These are phyloP conservation scores for Baryphthengus martii DNA, from an alignment of 2,113 vertebrate species.

Conservation along the genomic window DNA sequence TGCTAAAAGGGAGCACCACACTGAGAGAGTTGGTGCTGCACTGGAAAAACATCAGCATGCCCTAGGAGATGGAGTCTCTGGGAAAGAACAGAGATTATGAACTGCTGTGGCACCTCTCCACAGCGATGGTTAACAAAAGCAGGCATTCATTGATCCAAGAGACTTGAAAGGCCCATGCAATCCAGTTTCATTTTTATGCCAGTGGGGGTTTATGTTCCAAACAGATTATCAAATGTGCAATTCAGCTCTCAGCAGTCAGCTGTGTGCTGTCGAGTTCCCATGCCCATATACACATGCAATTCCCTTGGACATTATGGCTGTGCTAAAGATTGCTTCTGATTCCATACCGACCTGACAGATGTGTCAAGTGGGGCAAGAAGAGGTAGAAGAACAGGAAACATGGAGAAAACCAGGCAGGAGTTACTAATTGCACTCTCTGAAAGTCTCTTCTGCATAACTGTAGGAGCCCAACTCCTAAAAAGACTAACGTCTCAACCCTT, in stretches of 20 bases:
- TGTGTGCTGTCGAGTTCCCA: neutral
- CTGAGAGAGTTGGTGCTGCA: neutral
- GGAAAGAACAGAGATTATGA: neutral
- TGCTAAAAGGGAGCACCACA: neutral
- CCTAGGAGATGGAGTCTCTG: neutral
- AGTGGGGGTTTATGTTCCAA: neutral
- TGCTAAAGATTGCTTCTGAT: neutral
- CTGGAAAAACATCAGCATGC: neutral
- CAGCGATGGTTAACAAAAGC: neutral
- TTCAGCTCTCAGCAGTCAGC: neutral
- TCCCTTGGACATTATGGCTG: accelerated
- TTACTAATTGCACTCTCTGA: neutral
- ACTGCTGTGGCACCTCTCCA: neutral
- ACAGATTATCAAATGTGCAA: neutral
- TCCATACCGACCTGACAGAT: neutral
- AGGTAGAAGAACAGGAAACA: neutral
- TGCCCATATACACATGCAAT: neutral
- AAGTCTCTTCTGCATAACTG: neutral
- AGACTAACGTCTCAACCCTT: too few species aligned
- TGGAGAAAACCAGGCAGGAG: neutral
- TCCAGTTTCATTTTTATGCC: neutral
- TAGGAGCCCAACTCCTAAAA: too few species aligned
- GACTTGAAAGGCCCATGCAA: neutral
- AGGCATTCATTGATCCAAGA: neutral
- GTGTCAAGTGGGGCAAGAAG: neutral